A percentile compares a stretch with the other conserved stretches of the same genome.
phyloP scores from a whole-genome alignment of 2,113 vertebrate species.

The Orycteropus afer region DNA sequence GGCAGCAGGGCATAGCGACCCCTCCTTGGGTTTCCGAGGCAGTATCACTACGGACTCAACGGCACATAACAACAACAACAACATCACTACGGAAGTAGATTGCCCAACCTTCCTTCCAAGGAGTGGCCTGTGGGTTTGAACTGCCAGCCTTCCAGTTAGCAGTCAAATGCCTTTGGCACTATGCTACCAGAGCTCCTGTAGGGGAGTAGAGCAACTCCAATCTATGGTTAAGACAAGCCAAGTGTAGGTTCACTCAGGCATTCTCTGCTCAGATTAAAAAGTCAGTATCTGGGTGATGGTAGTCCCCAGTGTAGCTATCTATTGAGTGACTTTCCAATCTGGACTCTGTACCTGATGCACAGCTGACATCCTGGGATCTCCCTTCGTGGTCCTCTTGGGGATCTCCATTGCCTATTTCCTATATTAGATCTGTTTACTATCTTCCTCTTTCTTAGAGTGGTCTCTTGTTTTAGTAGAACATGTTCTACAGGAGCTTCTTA shows the following conservation, averaged over 20 bases:
- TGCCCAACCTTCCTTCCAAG: too few species aligned
- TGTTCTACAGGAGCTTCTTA: slow-evolving; percentile 8
- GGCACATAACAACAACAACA: too few species aligned
- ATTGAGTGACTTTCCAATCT: background rate
- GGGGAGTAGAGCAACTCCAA: background rate
- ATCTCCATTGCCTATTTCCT: background rate
- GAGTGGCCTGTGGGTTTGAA: too few species aligned
- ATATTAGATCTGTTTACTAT: background rate
- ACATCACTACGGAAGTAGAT: too few species aligned
- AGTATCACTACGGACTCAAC: too few species aligned
- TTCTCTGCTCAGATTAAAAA: background rate
- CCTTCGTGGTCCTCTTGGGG: background rate
- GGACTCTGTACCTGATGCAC: background rate
- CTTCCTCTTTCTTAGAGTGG: slow-evolving; percentile 1
- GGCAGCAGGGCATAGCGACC: background rate
- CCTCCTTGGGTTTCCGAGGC: too few species aligned
- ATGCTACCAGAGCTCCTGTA: too few species aligned
- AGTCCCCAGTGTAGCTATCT: background rate
- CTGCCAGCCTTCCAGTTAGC: too few species aligned
- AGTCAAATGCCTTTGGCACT: too few species aligned
- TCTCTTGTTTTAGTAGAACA: background rate
- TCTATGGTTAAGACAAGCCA: background rate
- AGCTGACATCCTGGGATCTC: background rate
- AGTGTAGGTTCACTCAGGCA: background rate
- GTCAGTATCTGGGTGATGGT: background rate